phyloP scores from a whole-genome alignment of 2,797 vertebrate genomes.

The Anguilla anguilla region DNA sequence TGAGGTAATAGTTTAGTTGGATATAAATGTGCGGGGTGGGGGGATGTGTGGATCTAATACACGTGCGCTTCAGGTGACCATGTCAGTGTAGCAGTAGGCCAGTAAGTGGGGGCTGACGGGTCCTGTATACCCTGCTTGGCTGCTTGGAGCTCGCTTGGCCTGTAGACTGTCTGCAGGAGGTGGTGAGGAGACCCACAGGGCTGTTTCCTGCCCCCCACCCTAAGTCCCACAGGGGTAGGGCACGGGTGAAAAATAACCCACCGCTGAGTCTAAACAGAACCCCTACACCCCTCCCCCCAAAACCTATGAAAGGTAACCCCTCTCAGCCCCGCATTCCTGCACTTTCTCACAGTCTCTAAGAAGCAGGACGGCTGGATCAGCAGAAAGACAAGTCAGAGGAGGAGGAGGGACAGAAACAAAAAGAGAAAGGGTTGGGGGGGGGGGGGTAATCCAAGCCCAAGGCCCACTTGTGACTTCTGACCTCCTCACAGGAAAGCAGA shows the following conservation, averaged over 20 bases:
- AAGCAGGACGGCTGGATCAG: background rate
- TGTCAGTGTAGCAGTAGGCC: background rate
- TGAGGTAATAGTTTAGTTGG: background rate
- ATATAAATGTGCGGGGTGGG: background rate
- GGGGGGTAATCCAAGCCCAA: background rate
- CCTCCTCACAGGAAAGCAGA: background rate
- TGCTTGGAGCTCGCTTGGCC: background rate
- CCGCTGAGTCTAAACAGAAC: constrained; percentile 10
- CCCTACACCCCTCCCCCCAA: background rate
- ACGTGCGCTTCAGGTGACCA: background rate
- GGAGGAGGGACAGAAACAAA: background rate
- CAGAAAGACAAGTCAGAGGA: background rate
- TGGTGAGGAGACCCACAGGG: background rate
- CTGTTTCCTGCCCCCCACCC: background rate
- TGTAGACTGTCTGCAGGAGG: background rate
- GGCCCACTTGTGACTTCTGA: background rate
- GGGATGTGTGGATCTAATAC: background rate
- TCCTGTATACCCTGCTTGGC: background rate
- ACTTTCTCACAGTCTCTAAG: background rate
- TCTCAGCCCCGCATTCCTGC: constrained; percentile 9
- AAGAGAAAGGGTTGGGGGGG: background rate
- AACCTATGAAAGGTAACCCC: background rate
- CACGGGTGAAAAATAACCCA: background rate
- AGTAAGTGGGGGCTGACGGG: background rate
- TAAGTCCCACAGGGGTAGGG: background rate